Evolutionary conservation across 2,797 vertebrate species (phyloP).

Genomic region (Acanthopagrus latus): DNA sequence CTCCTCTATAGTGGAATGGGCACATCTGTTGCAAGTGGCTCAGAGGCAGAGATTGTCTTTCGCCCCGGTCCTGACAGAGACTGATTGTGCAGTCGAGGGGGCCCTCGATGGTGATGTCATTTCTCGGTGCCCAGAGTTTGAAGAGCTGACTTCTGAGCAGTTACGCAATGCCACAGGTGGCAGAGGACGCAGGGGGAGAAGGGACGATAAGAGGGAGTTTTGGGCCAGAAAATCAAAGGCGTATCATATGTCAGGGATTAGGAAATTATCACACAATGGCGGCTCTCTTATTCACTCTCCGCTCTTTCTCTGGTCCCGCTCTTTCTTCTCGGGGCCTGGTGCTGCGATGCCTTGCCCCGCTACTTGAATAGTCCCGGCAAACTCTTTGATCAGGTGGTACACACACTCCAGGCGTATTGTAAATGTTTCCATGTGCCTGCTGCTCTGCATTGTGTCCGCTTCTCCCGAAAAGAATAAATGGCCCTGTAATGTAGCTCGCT

Average conservation of each 20-base stretch:
- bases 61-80: constrained; percentile 70
- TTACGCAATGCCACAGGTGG: constrained; percentile 85
- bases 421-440: constrained; percentile 81
- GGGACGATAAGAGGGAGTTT: constrained; percentile 30
- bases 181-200: constrained; percentile 43
- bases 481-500: constrained; percentile 60
- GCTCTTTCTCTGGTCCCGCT: constrained; percentile 3
- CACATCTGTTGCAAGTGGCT: constrained; percentile 80
- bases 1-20: constrained; percentile 69
- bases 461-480: constrained; percentile 67
- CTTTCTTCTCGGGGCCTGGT: constrained; percentile 29
- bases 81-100: constrained; percentile 72
- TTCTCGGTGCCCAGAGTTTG: constrained; percentile 62
- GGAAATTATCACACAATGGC: constrained; percentile 74
- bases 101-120: constrained; percentile 79
- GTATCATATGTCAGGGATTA: constrained; percentile 79
- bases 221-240: constrained; percentile 64
- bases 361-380: constrained; percentile 62
- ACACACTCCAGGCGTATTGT: constrained; percentile 63
- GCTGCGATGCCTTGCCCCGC: constrained; percentile 48
- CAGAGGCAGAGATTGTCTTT: constrained; percentile 82
- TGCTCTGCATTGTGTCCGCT: constrained; percentile 53
- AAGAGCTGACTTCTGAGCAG: constrained; percentile 69
- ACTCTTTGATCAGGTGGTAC: constrained; percentile 79
- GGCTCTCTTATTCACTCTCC: constrained; percentile 25